Evolutionary conservation across 2,888 invertebrate species (phyloP), one percentile per base, ranked within the genome.

Genomic region (Gymnoscelis rufifasciata): DNA sequence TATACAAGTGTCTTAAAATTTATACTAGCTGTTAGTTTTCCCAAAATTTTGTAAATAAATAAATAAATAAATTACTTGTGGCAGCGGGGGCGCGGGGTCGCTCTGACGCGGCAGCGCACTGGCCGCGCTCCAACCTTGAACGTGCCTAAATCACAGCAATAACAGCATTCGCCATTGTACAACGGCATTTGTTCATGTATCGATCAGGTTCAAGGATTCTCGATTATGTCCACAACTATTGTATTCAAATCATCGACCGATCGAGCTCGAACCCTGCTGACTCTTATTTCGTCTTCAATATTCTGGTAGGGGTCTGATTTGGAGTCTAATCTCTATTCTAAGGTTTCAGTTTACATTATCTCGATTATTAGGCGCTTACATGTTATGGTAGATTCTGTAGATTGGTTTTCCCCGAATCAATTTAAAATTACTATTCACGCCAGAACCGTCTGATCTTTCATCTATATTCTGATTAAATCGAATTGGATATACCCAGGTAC

Each of bases 51-150:
- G n/a, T n/a, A n/a, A n/a, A n/a, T n/a, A n/a, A n/a, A n/a, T n/a
- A n/a, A n/a, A n/a, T n/a, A n/a, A n/a, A n/a, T n/a, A n/a, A n/a
- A n/a, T n/a, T n/a, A n/a, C n/a, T n/a, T n/a, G n/a, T n/a, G n/a
- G n/a, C n/a, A n/a, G n/a, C 41, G 19, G 4, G 33, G 26, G 39
- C 19, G 39, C 36, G 28, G 33, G 26, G 28, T 23, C 11, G 36
- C 5, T n/a, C 10, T 7, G 11, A n/a, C n/a, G n/a, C n/a, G 47
- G 55, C 47, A 37, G 40, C 53, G 48, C 52, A 54, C 59, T 58
- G 58, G 56, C 58, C 43, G 37, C 51, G 47, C 48, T 59, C 59
- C 60, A 59, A 51, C 61, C 62, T 63, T 63, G 60, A 59, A 52
- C 60, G 48, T 56, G 55, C 56, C 55, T 44, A 43, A 56, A 54